Conservation (phyloP, 2,113 vertebrate genomes). For the Psophia crepitans region DNA sequence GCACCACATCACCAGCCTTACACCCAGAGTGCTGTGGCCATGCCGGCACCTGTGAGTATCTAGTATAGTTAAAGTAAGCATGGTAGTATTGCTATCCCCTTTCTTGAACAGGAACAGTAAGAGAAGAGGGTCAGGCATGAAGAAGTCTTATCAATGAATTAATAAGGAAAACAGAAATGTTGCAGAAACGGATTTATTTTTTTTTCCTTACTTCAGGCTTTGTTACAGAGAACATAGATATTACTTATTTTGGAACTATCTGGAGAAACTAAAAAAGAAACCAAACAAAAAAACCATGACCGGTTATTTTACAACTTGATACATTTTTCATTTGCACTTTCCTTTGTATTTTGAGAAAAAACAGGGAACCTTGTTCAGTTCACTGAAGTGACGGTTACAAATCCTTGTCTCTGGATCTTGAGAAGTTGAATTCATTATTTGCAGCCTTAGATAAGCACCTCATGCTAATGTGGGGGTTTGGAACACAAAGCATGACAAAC, state of each 20-base stretch:
- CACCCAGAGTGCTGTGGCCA: slow-evolving; percentile 66
- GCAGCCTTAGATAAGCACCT: neutral
- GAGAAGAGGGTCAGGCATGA: neutral
- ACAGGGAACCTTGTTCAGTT: fast-evolving
- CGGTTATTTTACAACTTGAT: neutral
- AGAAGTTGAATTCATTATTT: neutral
- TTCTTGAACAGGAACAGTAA: neutral
- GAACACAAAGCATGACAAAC: fast-evolving
- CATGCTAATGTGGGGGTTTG: neutral
- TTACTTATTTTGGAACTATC: neutral
- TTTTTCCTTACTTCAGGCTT: neutral
- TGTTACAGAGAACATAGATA: neutral
- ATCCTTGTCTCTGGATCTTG: neutral
- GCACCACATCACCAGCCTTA: slow-evolving; percentile 69
- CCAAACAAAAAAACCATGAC: too few species aligned
- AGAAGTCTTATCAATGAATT: neutral
- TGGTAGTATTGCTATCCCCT: neutral
- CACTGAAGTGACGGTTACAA: neutral
- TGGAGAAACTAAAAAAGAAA: neutral
- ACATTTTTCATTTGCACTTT: too few species aligned
- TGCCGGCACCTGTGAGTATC: slow-evolving; percentile 75
- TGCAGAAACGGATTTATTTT: neutral
- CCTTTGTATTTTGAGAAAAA: neutral
- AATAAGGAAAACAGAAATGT: neutral
- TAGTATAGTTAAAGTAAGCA: slow-evolving; percentile 54